A percentile compares a stretch with the other conserved stretches of the same genome.
Conservation (phyloP, 2,113 vertebrate species). For the Xenotilapia longispinis region DNA sequence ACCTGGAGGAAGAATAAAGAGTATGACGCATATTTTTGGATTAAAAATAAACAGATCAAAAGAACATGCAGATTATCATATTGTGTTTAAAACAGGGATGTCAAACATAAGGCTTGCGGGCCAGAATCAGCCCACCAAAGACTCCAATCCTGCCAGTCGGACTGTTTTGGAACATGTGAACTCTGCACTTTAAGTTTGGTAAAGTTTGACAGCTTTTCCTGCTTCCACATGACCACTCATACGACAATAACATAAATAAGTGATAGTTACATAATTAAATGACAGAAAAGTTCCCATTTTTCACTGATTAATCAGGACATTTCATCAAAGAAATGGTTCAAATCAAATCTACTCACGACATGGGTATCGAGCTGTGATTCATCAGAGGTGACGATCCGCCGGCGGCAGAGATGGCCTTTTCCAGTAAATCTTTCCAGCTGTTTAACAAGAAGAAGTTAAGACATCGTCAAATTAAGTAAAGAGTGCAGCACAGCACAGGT, state of each 20-base stretch:
- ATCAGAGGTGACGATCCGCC: conserved; percentile 11
- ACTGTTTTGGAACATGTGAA: neutral
- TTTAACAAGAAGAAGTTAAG: neutral
- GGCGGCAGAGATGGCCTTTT: conserved; percentile 56
- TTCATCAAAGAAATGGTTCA: rapidly evolving
- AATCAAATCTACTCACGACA: conserved; percentile 47
- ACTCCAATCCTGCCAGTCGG: neutral
- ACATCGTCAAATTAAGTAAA: rapidly evolving
- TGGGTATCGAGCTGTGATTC: conserved; percentile 41
- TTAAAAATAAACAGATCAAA: neutral
- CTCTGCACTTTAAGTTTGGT: neutral
- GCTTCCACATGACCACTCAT: neutral
- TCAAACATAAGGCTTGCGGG: neutral
- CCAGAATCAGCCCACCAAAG: neutral
- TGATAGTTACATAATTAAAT: neutral
- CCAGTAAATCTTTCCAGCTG: conserved; percentile 73
- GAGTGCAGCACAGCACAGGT: neutral
- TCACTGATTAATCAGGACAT: neutral
- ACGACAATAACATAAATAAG: rapidly evolving
- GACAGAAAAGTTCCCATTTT: neutral
- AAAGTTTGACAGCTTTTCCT: neutral
- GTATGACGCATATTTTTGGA: rapidly evolving
- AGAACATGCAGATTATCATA: neutral
- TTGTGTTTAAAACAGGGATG: neutral
- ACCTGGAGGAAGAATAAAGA: conserved; percentile 1